Evolutionary conservation across 2,797 vertebrate species (phyloP), one percentile per base, ranked within the genome.

Genomic region (Xenentodon cancila): DNA sequence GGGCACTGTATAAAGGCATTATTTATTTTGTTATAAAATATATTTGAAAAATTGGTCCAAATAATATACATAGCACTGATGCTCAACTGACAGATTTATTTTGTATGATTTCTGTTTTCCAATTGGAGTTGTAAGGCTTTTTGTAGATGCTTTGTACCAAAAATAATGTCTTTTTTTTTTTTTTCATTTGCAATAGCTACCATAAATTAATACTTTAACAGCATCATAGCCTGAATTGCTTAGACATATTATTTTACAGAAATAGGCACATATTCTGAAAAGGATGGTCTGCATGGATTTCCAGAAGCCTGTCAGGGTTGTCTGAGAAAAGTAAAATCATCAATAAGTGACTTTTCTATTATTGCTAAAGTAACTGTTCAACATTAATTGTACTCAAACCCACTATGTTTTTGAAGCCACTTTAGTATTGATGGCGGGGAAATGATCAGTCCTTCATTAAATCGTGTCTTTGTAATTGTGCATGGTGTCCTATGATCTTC

Each of bases 1-100:
- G 93, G 94, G 94, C 95, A 95, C 95, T 96, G 94, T 95, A 95
- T 94, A 95, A 95, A 93, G 92, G 92, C 94, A 94, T 96, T 96
- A 96, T 96, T 96, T 96, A 96, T 97, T 96, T 94, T 94, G 91
- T 95, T 95, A 94, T 94, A 94, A 96, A 93, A 93, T 93, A 93
- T 94, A 93, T 95, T 92, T 93, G 91, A 93, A 94, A 90, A 95
- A 94, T 93, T 82, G 86, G 91, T 94, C 94, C 93, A 95, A 95
- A 95, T 94, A 92, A 93, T 93, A 93, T 92, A 92, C 91, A 87
- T 91, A 93, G 94, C 93, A 94, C 84, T 92, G 92, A 93, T 93
- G 90, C 92, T 93, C 91, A 94, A 93, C 92, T 94, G 92, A 93
- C 88, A 85, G 88, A 93, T 92, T 93, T 93, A 91, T 94, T 94